Evolutionary conservation across 2,888 invertebrate genomes (phyloP).

Genomic region (Volucella inanis): DNA sequence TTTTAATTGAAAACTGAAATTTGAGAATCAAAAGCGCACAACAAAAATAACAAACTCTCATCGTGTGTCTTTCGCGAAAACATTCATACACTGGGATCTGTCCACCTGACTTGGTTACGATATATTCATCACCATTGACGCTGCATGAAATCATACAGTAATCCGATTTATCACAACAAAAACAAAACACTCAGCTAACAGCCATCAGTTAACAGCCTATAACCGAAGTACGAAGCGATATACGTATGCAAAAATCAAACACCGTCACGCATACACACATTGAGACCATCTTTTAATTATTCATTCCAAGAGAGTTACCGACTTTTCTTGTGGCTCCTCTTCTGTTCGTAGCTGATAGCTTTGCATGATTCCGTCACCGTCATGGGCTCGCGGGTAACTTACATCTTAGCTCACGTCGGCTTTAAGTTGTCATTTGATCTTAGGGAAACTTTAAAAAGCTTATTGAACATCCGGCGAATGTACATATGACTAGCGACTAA

Average conservation of each 20-base stretch:
- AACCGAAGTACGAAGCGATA: conserved; percentile 14
- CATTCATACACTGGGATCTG: conserved; percentile 17
- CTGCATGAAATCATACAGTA: conserved; percentile 52
- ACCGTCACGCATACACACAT: conserved; percentile 21
- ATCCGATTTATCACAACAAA: conserved; percentile 64
- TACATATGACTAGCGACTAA: no score
- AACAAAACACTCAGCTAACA: conserved; percentile 15
- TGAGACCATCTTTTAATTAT: conserved; percentile 27
- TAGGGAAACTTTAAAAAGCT: conserved; percentile 47
- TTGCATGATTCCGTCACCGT: conserved; percentile 35
- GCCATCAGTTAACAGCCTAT: background rate
- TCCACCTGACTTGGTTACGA: conserved; percentile 58
- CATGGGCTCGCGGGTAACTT: no score
- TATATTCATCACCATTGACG: conserved; percentile 28
- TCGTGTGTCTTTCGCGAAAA: conserved; percentile 9
- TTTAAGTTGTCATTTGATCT: conserved; percentile 46
- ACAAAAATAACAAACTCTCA: conserved; percentile 5
- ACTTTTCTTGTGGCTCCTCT: conserved; percentile 6
- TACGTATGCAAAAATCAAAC: conserved; percentile 3
- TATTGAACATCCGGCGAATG: conserved; percentile 61
- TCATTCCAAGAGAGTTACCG: conserved; percentile 59
- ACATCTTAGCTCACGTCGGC: background rate
- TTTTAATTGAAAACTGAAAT: conserved; percentile 61
- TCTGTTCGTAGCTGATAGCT: background rate
- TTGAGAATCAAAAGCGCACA: conserved; percentile 20